A percentile compares a stretch with the other conserved stretches of the same genome.
Evolutionary conservation across 2,888 invertebrate genomes (phyloP).

Genomic region (Automeris io): DNA sequence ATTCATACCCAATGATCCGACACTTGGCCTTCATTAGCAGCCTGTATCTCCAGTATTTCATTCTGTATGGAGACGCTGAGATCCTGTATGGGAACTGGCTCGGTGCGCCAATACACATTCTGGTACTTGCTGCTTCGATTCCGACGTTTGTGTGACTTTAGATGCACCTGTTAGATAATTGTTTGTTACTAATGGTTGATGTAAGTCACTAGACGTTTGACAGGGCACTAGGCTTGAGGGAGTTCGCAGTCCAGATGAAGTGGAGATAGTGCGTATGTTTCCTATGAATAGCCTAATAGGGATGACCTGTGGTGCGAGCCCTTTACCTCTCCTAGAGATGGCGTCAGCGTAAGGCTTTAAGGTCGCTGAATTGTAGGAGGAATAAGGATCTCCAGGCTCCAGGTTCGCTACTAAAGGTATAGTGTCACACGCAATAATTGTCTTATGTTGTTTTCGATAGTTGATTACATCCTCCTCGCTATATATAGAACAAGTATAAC

Average conservation of each 20-base stretch:
- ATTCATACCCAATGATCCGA: background rate
- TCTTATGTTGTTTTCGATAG: too few relatives aligned
- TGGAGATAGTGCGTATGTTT: background rate
- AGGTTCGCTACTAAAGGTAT: too few relatives aligned
- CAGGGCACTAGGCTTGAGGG: too few relatives aligned
- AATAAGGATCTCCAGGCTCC: too few relatives aligned
- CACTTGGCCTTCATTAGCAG: constrained; percentile 26
- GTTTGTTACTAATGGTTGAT: background rate
- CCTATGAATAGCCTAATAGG: background rate
- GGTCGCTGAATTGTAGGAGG: too few relatives aligned
- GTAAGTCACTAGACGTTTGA: background rate
- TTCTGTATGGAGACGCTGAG: constrained; percentile 56
- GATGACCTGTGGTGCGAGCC: background rate
- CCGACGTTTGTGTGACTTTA: constrained; percentile 51
- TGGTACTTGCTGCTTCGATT: constrained; percentile 42
- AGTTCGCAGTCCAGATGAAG: too few relatives aligned
- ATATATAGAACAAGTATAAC: too few relatives aligned
- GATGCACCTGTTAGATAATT: constrained; percentile 44
- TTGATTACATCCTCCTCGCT: too few relatives aligned
- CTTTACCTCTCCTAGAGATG: too few relatives aligned
- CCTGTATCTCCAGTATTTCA: constrained; percentile 45
- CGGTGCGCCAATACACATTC: constrained; percentile 53
- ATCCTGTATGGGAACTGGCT: constrained; percentile 56
- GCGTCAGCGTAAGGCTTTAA: too few relatives aligned
- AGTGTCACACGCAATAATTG: too few relatives aligned